Evolutionary conservation across 2,797 vertebrate species (phyloP).

Genomic region (Numenius phaeopus): DNA sequence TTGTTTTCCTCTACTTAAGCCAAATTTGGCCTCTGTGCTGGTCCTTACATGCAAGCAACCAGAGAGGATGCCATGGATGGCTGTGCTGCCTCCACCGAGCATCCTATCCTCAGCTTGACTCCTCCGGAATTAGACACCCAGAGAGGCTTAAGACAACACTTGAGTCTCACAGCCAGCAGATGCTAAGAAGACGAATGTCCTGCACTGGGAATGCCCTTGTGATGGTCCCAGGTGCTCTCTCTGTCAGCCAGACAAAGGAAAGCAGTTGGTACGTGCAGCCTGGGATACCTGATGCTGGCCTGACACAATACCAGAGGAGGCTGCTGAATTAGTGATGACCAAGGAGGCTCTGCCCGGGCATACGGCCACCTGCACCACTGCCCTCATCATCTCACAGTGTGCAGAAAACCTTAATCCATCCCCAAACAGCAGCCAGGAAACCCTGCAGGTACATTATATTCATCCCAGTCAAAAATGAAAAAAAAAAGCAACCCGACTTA

Average conservation of each 20-base stretch:
- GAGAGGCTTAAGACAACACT: not conserved
- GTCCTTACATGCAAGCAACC: not conserved
- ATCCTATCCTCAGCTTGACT: not conserved
- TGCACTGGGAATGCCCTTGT: not conserved
- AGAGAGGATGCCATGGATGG: not conserved
- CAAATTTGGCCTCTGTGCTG: not conserved
- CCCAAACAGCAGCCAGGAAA: not conserved
- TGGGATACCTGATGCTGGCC: not conserved
- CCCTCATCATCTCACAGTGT: not conserved
- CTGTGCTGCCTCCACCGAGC: not conserved
- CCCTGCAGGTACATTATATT: not conserved
- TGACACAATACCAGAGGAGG: not conserved
- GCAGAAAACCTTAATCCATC: not conserved
- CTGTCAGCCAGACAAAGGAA: not conserved
- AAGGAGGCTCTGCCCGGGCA: not conserved
- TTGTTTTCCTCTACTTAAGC: not conserved
- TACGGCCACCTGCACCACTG: not conserved
- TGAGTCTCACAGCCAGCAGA: not conserved
- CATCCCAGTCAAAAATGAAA: not conserved
- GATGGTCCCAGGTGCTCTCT: not conserved
- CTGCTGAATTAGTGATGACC: slow-evolving; percentile 50
- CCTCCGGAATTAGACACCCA: not conserved
- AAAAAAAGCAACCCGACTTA: not conserved
- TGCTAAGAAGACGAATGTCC: not conserved
- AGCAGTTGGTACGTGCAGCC: slow-evolving; percentile 9